These are phyloP conservation scores for Cardiocondyla obscurior DNA, from an alignment of 1,140 invertebrate genomes.

Conservation along the genomic window DNA sequence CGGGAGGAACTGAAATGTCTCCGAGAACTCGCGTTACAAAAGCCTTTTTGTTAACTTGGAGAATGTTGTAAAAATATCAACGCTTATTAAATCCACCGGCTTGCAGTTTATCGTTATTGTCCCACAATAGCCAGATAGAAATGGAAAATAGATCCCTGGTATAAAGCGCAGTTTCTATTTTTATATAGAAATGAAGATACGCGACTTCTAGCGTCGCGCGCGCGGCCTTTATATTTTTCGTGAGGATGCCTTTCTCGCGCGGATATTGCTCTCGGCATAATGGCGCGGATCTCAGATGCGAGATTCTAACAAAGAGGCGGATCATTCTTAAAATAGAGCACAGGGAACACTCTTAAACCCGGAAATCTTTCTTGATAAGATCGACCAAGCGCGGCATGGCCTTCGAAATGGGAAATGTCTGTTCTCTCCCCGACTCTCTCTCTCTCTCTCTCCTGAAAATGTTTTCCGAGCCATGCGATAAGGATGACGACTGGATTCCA, in stretches of 20 bases:
- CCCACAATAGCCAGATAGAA: constrained; percentile 21
- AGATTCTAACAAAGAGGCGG: constrained; percentile 50
- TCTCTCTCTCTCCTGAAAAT: constrained; percentile 24
- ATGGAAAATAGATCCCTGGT: constrained; percentile 45
- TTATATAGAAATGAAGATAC: constrained; percentile 14
- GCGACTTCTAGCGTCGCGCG: constrained; percentile 35
- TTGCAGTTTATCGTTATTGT: constrained; percentile 23
- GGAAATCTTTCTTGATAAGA: constrained; percentile 57
- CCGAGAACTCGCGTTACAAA: background rate
- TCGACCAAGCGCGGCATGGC: constrained; percentile 3
- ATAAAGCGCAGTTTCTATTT: constrained; percentile 49
- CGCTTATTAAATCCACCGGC: background rate
- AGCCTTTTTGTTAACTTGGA: background rate
- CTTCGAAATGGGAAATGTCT: constrained; percentile 40
- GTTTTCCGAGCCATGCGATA: constrained; percentile 25
- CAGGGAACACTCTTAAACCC: constrained; percentile 37
- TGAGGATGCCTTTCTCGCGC: constrained; percentile 16
- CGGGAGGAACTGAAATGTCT: background rate
- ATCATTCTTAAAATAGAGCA: constrained; percentile 55
- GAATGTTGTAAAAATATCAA: background rate
- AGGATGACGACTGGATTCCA: constrained; percentile 8
- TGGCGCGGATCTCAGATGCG: constrained; percentile 27
- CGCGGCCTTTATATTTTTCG: constrained; percentile 40
- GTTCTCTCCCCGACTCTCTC: background rate
- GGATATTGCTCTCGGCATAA: constrained; percentile 50